Evolutionary conservation across 2,797 vertebrate genomes (phyloP).

Genomic region (Siniperca undulata): DNA sequence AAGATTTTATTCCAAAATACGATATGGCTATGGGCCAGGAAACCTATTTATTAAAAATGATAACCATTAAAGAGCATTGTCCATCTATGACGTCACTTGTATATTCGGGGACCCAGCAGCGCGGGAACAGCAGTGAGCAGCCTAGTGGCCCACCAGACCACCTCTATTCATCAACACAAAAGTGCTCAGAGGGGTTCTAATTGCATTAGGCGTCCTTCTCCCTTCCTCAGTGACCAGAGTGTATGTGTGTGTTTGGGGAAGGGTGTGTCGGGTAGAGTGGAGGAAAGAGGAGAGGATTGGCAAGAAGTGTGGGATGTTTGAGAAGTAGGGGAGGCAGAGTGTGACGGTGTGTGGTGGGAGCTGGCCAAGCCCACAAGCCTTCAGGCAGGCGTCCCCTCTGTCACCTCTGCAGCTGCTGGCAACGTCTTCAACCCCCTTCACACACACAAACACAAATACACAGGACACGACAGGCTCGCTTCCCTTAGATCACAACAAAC

Average conservation of each 20-base stretch:
- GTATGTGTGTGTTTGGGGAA: conserved; percentile 45
- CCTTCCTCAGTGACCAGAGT: conserved; percentile 73
- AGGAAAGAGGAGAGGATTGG: conserved; percentile 67
- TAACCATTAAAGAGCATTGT: conserved; percentile 65
- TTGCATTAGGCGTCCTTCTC: conserved; percentile 86
- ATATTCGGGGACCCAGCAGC: conserved; percentile 76
- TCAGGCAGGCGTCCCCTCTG: conserved; percentile 82
- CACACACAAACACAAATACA: conserved; percentile 62
- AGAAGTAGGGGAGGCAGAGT: conserved; percentile 71
- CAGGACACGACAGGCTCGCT: conserved; percentile 65
- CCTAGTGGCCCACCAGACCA: conserved; percentile 82
- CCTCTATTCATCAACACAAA: conserved; percentile 88
- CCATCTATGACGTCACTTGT: conserved; percentile 78
- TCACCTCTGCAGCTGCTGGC: conserved; percentile 90
- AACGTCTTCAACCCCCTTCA: conserved; percentile 79
- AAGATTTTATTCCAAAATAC: conserved; percentile 3
- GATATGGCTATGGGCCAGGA: conserved; percentile 10
- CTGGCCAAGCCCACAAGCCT: conserved; percentile 78
- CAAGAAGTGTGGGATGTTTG: conserved; percentile 78
- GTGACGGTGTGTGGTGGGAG: conserved; percentile 75
- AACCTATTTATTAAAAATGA: conserved; percentile 50
- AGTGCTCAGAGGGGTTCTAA: conserved; percentile 88
- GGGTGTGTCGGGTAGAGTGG: conserved; percentile 55
- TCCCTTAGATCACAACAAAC: conserved; percentile 75
- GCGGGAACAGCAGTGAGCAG: conserved; percentile 80